Conservation (phyloP, 2,888 invertebrate genomes). For the Ypsolopha sequella region DNA sequence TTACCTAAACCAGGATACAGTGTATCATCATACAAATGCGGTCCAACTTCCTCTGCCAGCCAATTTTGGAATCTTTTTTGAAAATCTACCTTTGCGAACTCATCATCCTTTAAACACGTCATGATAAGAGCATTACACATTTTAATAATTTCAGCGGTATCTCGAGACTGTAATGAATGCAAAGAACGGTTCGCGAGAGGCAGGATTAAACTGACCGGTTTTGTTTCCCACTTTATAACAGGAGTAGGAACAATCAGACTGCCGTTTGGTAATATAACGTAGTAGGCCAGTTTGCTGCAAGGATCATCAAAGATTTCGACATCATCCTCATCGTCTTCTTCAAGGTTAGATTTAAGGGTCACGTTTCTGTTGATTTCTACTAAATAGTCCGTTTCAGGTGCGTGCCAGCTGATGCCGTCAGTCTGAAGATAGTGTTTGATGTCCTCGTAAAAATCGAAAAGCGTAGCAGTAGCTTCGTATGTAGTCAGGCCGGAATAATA, state of each 20-base stretch:
- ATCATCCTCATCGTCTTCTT: not conserved
- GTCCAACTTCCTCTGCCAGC: conserved; percentile 58
- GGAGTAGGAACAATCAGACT: conserved; percentile 63
- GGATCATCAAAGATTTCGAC: conserved; percentile 13
- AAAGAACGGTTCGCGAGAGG: conserved; percentile 61
- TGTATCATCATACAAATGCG: conserved; percentile 70
- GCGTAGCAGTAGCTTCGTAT: conserved; percentile 61
- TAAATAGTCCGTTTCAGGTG: conserved; percentile 14
- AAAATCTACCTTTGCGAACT: conserved; percentile 46
- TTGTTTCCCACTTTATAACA: conserved; percentile 64
- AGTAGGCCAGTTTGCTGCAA: conserved; percentile 36
- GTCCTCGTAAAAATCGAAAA: conserved; percentile 68
- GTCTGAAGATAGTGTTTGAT: conserved; percentile 69
- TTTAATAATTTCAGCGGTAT: conserved; percentile 46
- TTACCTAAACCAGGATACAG: conserved; percentile 71
- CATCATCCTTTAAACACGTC: conserved; percentile 54
- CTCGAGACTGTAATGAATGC: conserved; percentile 26
- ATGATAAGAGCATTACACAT: conserved; percentile 69
- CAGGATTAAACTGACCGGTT: conserved; percentile 71
- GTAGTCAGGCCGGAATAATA: conserved; percentile 74
- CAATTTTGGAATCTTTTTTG: conserved; percentile 65
- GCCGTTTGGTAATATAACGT: conserved; percentile 30
- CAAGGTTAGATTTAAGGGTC: no score
- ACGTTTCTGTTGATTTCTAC: not conserved
- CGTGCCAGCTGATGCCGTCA: conserved; percentile 71